Percentiles rank a stretch among this genome's conserved stretches.
These are phyloP conservation scores for Osmerus eperlanus DNA, from an alignment of 2,113 vertebrate species.

Conservation along the genomic window DNA sequence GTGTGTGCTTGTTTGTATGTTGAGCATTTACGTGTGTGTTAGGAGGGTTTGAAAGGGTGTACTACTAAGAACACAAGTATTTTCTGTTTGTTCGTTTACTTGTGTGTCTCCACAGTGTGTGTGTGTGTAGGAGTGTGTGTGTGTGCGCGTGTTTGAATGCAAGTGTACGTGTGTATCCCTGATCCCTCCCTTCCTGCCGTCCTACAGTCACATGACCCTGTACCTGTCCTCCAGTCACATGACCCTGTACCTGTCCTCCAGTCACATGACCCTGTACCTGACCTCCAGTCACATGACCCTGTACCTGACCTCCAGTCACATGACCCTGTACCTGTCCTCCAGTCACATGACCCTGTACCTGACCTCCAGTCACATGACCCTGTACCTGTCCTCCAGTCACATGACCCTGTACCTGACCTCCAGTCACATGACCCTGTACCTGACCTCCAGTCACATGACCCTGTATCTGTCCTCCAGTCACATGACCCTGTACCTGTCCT, in stretches of 20 bases:
- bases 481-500: too few relatives aligned
- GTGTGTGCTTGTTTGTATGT: too few relatives aligned
- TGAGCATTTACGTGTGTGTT: neutral
- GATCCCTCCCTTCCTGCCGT: neutral
- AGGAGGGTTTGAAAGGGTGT: too few relatives aligned
- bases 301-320: neutral
- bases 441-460: neutral
- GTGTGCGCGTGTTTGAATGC: neutral
- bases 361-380: too few relatives aligned
- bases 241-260: constrained; percentile 4
- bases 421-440: neutral
- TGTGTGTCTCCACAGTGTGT: neutral
- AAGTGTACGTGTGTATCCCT: constrained; percentile 29
- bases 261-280: constrained; percentile 9
- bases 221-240: neutral
- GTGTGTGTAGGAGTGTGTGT: neutral
- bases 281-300: too few relatives aligned
- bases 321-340: too few relatives aligned
- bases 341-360: too few relatives aligned
- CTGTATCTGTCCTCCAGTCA: too few relatives aligned
- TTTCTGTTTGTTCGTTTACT: too few relatives aligned
- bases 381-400: too few relatives aligned
- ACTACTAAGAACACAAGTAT: too few relatives aligned
- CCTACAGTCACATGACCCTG: neutral
- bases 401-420: too few relatives aligned